Evolutionary conservation across 2,888 invertebrate species (phyloP).

Genomic region (Oegoconia quadripuncta): DNA sequence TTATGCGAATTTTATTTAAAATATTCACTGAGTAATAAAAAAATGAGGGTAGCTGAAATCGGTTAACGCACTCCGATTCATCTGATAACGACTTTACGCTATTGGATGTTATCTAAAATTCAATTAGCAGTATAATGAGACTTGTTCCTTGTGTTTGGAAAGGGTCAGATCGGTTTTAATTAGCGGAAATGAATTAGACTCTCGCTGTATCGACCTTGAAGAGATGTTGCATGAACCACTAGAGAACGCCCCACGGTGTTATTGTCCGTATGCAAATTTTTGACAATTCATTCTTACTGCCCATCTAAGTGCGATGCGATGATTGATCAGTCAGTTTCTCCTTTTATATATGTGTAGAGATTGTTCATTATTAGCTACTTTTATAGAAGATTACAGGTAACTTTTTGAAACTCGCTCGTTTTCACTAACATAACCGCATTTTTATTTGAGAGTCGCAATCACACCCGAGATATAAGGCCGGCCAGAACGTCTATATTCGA

Average conservation of each 20-base stretch:
- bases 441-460: conserved; percentile 28
- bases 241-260: no score
- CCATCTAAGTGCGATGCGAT: no score
- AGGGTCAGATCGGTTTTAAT: conserved; percentile 32
- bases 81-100: conserved; percentile 22
- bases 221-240: no score
- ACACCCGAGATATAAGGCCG: conserved; percentile 54
- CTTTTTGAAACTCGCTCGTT: not conserved
- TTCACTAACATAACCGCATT: not conserved
- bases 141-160: conserved; percentile 28
- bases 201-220: conserved; percentile 22
- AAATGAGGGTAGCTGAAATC: conserved; percentile 4
- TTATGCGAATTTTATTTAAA: conserved; percentile 24
- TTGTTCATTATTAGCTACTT: no score
- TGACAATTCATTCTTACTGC: no score
- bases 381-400: not conserved
- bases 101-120: conserved; percentile 27
- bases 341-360: no score
- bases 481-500: conserved; percentile 71
- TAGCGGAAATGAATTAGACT: conserved; percentile 27
- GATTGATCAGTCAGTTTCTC: no score
- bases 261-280: no score
- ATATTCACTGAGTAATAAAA: conserved; percentile 4
- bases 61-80: conserved; percentile 4
- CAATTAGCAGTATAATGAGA: conserved; percentile 31